phyloP scores from a whole-genome alignment of 2,113 vertebrate species.

The Syngnathus scovelli region DNA sequence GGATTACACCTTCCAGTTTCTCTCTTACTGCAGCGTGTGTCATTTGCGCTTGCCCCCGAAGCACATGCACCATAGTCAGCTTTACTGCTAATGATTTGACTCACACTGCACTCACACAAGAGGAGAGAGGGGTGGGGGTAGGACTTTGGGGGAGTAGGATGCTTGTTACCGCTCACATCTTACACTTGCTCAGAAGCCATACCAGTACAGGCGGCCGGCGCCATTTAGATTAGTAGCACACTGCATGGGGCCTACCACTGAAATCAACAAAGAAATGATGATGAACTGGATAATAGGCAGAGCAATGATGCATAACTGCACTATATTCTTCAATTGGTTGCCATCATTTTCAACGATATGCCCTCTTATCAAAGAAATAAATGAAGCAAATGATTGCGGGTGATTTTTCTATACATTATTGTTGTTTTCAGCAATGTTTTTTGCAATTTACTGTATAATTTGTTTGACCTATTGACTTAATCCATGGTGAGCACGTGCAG shows the following conservation, averaged over 20 bases:
- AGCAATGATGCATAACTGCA: neutral
- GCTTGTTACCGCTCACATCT: conserved; percentile 17
- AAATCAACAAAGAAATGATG: neutral
- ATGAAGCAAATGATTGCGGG: neutral
- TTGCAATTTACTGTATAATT: neutral
- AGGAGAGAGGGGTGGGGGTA: neutral
- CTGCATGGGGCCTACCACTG: neutral
- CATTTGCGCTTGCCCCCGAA: conserved; percentile 9
- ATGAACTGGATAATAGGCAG: neutral
- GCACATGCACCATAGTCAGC: conserved; percentile 45
- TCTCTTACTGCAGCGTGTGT: conserved; percentile 9
- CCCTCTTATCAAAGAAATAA: neutral
- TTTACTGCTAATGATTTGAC: conserved; percentile 38
- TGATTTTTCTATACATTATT: neutral
- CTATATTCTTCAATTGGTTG: neutral
- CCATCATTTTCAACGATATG: neutral
- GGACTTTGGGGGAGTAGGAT: neutral
- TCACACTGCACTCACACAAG: conserved; percentile 5
- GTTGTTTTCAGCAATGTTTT: neutral
- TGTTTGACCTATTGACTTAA: neutral
- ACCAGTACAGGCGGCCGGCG: conserved; percentile 2
- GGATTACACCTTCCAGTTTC: conserved; percentile 42
- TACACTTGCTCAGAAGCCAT: conserved; percentile 7
- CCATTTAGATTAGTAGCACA: conserved; percentile 2
- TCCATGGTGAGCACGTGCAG: neutral